Base-by-base conservation (phyloP, 2,797 vertebrate species). In the Betta splendens region DNA sequence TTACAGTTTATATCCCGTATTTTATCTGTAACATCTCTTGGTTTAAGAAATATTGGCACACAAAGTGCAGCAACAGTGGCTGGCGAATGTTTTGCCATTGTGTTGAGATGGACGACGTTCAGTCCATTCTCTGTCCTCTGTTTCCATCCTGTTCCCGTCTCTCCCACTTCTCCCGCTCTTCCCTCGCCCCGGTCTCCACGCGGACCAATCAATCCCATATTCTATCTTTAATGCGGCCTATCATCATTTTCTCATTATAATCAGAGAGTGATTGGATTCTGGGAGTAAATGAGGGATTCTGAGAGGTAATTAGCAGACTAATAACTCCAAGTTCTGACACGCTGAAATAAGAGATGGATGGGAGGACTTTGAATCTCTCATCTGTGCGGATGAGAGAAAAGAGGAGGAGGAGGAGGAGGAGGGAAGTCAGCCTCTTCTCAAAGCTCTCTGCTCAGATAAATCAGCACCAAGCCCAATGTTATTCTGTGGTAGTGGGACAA, bases 231-330 rank as follows among this genome's bases (percentile, higher is more conserved):
- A 89, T 87, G 78, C 16, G 65, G 69, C 71, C 79, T 88, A 85
- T 89, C 85, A 82, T 83, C 61, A 89, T 88, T 87, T 82, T 88
- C 86, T 89, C 89, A 89, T 92, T 91, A 87, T 81, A 89, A 90
- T 89, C 89, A 87, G 84, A 75, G 81, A 79, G 70, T 79, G 82
- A 91, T 91, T 89, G 80, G 82, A 89, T 90, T 90, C 81, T 85
- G 81, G 67, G 74, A 72, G 72, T 87, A 89, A 88, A 90, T 90
- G 76, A 89, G 85, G 79, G 85, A 84, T 88, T 87, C 81, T 75
- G 79, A 80, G 75, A 89, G 73, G 84, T 90, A 92, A 92, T 92
- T 92, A 91, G 86, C 42, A 43, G 83, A 77, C 78, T 87, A 91
- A 89, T 91, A 90, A 88, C 76, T 85, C 72, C 62, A 40, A 79